Base-by-base conservation (phyloP, 2,888 invertebrate genomes). In the Antheraea assamensis region DNA sequence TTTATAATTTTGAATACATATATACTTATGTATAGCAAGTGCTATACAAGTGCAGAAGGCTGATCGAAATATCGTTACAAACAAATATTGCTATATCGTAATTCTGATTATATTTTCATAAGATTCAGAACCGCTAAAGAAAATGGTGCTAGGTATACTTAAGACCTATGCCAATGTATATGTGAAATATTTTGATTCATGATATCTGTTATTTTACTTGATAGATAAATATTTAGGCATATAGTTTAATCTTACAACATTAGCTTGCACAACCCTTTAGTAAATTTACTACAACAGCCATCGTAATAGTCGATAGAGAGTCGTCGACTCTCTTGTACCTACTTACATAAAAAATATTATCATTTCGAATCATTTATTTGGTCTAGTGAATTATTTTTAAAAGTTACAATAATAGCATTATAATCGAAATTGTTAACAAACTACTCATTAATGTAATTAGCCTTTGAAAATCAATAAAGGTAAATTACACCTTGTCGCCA, bases 241-340 rank as follows among this genome's bases (percentile, higher is more conserved):
- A 66, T 68, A 17, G 17, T 30, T 27, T 19, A 30, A 64, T 64
- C 27, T 5, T 52, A 15, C 31, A 71, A 78, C 82, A 82, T 79
- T 47, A 52, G 82, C 82, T 76, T 83, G 74, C 30, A 5, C 55
- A 8, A 42, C 42, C 31, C 64, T 70, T 55, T 70, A 71, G 73
- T 74, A 71, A 75, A 77, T 77, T 78, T 76, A 79, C 77, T 79
- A 81, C 77, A 10, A 79, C 78, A 75, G 79, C 77, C 74, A 81
- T 79, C 80, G 79, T 80, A 81, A 79, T 80, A 82, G 79, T 82
- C 80, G 79, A 80, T 81, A 75, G 78, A 75, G 81, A 81, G 83
- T 86, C 83, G 86, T 86, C 80, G 76, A 78, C 78, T 80, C 77
- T 80, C 75, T 76, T 75, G 74, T 74, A 76, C 75, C 74, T 77